Conservation (phyloP, 1,140 invertebrate species). For the Euglossa dilemma region DNA sequence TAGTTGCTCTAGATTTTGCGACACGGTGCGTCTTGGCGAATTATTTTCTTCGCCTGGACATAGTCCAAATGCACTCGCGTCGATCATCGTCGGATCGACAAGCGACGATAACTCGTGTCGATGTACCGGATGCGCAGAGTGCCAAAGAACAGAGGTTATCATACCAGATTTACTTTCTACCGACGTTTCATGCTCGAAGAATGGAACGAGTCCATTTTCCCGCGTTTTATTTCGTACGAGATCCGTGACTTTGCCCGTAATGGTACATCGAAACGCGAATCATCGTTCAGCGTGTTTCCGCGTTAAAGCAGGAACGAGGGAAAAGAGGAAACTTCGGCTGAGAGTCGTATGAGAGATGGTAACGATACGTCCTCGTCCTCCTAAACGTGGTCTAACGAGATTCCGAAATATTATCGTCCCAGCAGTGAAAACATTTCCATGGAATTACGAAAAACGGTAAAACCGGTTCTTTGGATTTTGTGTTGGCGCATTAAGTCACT, state of each 20-base stretch:
- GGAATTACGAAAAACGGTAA: not conserved
- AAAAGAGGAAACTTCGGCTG: not conserved
- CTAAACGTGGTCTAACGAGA: too few relatives aligned
- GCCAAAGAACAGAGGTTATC: not conserved
- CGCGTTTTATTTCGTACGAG: not conserved
- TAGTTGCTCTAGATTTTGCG: not conserved
- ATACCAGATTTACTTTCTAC: not conserved
- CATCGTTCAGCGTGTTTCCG: not conserved
- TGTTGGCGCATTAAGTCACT: constrained; percentile 1
- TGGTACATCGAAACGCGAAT: too few relatives aligned
- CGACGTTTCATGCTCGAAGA: not conserved
- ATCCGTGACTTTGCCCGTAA: too few relatives aligned
- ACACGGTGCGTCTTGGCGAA: not conserved
- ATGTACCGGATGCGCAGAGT: not conserved
- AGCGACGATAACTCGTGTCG: not conserved
- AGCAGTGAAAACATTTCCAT: not conserved
- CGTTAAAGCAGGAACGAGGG: not conserved
- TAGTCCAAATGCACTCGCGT: not conserved
- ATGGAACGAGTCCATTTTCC: not conserved
- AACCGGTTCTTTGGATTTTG: not conserved
- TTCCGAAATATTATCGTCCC: not conserved
- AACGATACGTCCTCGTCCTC: too few relatives aligned
- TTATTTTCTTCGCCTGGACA: too few relatives aligned
- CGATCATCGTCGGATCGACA: not conserved
- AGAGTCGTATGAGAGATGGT: not conserved